Conservation (phyloP, 2,113 vertebrate species). For the Galeopterus variegatus region DNA sequence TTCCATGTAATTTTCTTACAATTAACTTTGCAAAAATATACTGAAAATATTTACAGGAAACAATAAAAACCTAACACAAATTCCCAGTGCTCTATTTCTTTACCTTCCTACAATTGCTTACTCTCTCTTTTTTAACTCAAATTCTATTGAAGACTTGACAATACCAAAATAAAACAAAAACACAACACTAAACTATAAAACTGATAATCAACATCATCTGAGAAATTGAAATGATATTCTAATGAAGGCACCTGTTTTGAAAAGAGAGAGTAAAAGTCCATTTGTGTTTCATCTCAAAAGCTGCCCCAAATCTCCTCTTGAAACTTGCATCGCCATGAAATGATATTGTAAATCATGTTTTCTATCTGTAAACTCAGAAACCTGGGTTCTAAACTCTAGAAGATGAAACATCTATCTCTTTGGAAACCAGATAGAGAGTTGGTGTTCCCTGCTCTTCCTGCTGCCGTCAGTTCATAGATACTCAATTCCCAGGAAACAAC, state of each 20-base stretch:
- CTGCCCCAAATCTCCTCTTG: neutral
- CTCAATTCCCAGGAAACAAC: neutral
- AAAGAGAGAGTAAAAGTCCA: neutral
- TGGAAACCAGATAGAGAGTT: neutral
- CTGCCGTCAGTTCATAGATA: neutral
- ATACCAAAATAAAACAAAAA: neutral
- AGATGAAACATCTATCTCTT: neutral
- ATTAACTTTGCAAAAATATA: constrained; percentile 23
- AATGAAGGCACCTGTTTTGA: neutral
- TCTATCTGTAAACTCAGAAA: neutral
- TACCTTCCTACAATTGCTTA: neutral
- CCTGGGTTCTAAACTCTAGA: neutral
- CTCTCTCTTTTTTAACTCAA: neutral
- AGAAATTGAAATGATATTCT: neutral
- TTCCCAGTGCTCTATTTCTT: neutral
- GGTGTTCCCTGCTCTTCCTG: neutral
- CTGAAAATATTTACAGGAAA: constrained; percentile 50
- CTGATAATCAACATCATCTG: constrained; percentile 8
- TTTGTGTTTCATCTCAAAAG: neutral
- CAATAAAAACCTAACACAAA: neutral
- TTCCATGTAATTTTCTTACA: neutral
- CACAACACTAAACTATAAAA: neutral
- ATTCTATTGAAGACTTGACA: neutral
- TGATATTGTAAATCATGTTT: neutral
- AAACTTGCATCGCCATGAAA: neutral